Evolutionary conservation across 1,140 invertebrate species (phyloP).

Genomic region (Polypedilum vanderplanki): DNA sequence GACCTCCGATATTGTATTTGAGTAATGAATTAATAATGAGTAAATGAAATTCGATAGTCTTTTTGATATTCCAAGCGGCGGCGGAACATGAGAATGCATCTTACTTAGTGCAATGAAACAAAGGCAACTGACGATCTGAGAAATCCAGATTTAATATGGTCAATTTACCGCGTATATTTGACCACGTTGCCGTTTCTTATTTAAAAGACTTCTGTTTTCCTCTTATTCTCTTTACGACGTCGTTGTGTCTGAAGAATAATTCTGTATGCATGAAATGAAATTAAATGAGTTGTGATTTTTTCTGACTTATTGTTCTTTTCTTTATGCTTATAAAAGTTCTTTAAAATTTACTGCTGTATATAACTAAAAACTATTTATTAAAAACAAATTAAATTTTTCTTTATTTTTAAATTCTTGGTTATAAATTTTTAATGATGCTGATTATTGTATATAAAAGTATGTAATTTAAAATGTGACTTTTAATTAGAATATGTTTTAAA

Average conservation of each 20-base stretch:
- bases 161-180: not conserved
- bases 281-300: not conserved
- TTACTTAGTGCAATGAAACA: not conserved
- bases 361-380: too few species aligned
- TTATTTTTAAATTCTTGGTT: too few species aligned
- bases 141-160: slow-evolving; percentile 15
- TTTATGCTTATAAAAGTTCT: too few species aligned
- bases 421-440: too few species aligned
- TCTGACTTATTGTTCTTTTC: too few species aligned
- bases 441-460: too few species aligned
- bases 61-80: not conserved
- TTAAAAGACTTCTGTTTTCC: not conserved
- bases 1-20: not conserved
- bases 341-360: too few species aligned
- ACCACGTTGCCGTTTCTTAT: not conserved
- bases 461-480: too few species aligned
- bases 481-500: too few species aligned
- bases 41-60: slow-evolving; percentile 11
- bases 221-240: not conserved
- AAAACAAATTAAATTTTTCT: too few species aligned
- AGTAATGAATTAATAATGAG: slow-evolving; percentile 19
- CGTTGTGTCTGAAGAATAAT: not conserved
- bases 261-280: not conserved
- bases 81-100: not conserved
- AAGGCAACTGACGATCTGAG: slow-evolving; percentile 2